A percentile compares a stretch with the other conserved stretches of the same genome.
phyloP scores from a whole-genome alignment of 2,113 vertebrate genomes.

The Burhinus oedicnemus region DNA sequence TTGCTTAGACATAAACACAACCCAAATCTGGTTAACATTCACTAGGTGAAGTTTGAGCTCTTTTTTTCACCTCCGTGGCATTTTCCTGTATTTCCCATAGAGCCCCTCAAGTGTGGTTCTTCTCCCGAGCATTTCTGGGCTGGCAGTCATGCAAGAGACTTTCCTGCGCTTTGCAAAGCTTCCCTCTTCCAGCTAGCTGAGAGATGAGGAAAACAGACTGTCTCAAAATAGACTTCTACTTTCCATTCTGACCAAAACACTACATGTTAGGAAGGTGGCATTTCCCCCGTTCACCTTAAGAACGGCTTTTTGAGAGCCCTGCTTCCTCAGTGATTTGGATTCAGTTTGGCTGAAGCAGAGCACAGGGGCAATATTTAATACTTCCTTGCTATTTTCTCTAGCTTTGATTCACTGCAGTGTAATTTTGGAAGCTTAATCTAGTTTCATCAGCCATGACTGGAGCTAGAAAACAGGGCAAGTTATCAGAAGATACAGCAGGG shows the following conservation, averaged over 20 bases:
- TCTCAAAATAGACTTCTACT: slow-evolving; percentile 12
- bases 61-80: background rate
- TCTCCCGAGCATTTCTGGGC: background rate
- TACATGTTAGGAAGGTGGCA: background rate
- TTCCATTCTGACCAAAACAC: slow-evolving; percentile 5
- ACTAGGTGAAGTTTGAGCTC: background rate
- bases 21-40: slow-evolving; percentile 11
- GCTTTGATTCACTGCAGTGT: slow-evolving; percentile 48
- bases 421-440: slow-evolving; percentile 58
- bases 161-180: background rate
- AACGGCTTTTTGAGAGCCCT: background rate
- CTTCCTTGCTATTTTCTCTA: slow-evolving; percentile 37
- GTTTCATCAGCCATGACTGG: slow-evolving; percentile 57
- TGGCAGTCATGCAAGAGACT: background rate
- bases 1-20: slow-evolving; percentile 9
- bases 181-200: background rate
- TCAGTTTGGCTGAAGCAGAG: slow-evolving; percentile 12
- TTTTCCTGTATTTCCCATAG: background rate
- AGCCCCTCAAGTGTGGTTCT: background rate
- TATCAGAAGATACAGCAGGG: slow-evolving; percentile 59
- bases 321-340: background rate
- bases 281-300: background rate
- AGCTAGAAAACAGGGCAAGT: slow-evolving; percentile 57
- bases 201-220: background rate
- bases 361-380: slow-evolving; percentile 30